phyloP scores from a whole-genome alignment of 1,140 invertebrate species.

The silkworm (Bombyx mori) region ASM3026992v2 NC_085117.1:1350001-1350500 shows the following conservation, averaged over 20 bases:
- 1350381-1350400: slow-evolving; percentile 3
- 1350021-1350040: too few relatives aligned
- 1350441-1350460: neutral
- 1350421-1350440: neutral
- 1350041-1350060: neutral
- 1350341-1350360: too few relatives aligned
- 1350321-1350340: too few relatives aligned
- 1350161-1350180: slow-evolving; percentile 1
- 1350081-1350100: neutral
- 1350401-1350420: slow-evolving; percentile 3
- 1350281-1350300: neutral
- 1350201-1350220: neutral
- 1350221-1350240: neutral
- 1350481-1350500: neutral
- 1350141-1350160: neutral
- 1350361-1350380: neutral
- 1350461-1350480: neutral
- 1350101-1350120: neutral
- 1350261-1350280: neutral
- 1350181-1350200: neutral
- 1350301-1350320: too few relatives aligned
- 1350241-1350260: neutral
- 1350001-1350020: too few relatives aligned
- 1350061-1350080: too few relatives aligned
- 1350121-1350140: slow-evolving; percentile 1